Percentiles rank a stretch among this genome's conserved stretches.
These are phyloP conservation scores for Lacanobia wlatinum DNA, from an alignment of 2,888 invertebrate species.

Conservation along the genomic window DNA sequence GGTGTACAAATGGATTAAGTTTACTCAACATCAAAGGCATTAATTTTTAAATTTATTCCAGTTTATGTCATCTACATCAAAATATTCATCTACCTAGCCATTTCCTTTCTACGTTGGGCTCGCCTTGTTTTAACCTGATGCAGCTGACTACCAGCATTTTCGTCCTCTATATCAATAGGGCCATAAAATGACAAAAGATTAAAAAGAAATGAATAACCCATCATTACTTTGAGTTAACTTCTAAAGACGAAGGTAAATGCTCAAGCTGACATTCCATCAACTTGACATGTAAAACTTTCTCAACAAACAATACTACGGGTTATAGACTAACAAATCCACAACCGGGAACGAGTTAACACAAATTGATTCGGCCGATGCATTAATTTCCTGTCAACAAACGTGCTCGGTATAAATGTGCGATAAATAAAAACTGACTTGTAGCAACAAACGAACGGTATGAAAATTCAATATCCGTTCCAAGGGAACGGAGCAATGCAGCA, in stretches of 20 bases:
- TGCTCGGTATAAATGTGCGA: constrained; percentile 79
- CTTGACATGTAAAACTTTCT: neutral
- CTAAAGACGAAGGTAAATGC: neutral
- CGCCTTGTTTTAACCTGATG: no score
- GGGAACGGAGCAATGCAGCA: constrained; percentile 78
- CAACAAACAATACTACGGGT: neutral
- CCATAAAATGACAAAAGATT: no score
- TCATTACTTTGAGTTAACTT: no score
- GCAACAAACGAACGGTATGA: constrained; percentile 86
- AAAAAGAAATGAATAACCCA: no score
- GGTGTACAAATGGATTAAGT: neutral
- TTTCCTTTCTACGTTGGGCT: no score
- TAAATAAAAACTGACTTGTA: constrained; percentile 83
- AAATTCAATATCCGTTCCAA: constrained; percentile 88
- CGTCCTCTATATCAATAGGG: no score
- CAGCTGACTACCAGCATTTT: no score
- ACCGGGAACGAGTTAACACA: constrained; percentile 52
- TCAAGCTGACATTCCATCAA: neutral
- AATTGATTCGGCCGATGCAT: constrained; percentile 76
- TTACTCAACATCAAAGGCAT: no score
- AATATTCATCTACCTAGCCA: no score
- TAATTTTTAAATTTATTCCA: no score
- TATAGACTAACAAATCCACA: constrained; percentile 42
- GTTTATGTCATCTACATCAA: neutral
- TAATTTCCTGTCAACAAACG: constrained; percentile 88